Evolutionary conservation across 2,797 vertebrate genomes (phyloP).

Genomic region (Sebastiscus tertius): DNA sequence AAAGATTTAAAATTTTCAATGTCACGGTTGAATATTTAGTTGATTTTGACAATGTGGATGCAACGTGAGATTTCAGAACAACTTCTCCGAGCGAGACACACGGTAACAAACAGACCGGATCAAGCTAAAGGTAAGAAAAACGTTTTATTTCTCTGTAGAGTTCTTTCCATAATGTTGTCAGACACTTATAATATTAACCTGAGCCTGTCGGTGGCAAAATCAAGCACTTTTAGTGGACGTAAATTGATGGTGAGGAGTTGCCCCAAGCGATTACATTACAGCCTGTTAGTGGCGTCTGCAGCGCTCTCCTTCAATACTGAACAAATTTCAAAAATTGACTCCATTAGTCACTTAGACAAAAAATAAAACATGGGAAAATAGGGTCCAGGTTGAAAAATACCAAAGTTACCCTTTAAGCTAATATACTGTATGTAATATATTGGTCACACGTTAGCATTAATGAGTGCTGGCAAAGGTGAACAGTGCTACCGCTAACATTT

Average conservation of each 20-base stretch:
- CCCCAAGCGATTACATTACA: neutral
- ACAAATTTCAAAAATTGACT: too few species aligned
- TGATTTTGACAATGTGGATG: neutral
- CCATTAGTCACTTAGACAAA: too few species aligned
- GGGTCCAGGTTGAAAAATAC: neutral
- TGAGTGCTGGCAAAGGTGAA: neutral
- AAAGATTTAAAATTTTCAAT: neutral
- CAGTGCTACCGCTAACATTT: neutral
- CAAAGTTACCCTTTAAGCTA: neutral
- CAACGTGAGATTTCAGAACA: neutral
- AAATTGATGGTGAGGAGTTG: neutral
- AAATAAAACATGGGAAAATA: too few species aligned
- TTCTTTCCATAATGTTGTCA: neutral
- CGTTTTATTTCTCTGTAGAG: neutral
- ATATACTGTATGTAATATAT: neutral
- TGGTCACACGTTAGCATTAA: neutral
- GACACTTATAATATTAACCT: neutral
- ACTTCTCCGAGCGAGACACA: neutral
- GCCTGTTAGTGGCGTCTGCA: neutral
- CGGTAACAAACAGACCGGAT: accelerated
- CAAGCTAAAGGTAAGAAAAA: neutral
- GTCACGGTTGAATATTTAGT: accelerated
- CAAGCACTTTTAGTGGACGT: neutral
- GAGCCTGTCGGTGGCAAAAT: neutral
- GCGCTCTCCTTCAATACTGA: neutral